These are phyloP conservation scores for Uromys caudimaculatus DNA, from an alignment of 2,797 vertebrate species.

Conservation along the genomic window DNA sequence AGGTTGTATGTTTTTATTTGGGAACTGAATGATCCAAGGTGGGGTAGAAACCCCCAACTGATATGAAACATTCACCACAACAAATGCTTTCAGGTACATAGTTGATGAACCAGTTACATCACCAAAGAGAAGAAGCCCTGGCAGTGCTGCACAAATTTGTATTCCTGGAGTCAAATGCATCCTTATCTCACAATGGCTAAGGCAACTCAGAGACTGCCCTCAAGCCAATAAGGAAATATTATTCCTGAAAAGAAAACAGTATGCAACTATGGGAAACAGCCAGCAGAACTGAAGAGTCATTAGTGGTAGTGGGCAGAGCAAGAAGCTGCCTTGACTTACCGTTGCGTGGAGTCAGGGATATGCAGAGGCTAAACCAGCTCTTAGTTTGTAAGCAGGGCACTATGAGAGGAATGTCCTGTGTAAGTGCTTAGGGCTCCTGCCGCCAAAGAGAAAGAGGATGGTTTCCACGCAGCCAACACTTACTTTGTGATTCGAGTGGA, in stretches of 20 bases:
- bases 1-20: not conserved
- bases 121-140: not conserved
- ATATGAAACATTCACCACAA: not conserved
- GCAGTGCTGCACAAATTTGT: not conserved
- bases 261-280: not conserved
- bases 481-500: not conserved
- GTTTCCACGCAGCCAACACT: not conserved
- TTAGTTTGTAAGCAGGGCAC: not conserved
- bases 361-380: not conserved
- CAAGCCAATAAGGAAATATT: not conserved
- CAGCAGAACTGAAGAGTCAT: not conserved
- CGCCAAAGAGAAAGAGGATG: not conserved
- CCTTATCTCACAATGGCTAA: not conserved
- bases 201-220: not conserved
- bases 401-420: not conserved
- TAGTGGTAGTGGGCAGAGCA: fast-evolving
- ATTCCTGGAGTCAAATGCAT: not conserved
- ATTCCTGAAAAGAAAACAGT: not conserved
- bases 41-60: not conserved
- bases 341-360: not conserved
- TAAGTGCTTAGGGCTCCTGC: not conserved
- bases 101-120: not conserved
- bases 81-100: not conserved
- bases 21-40: not conserved
- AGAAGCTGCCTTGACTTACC: not conserved